These are phyloP conservation scores for Dilophus febrilis DNA, from an alignment of 2,888 invertebrate species.

Conservation along the genomic window DNA sequence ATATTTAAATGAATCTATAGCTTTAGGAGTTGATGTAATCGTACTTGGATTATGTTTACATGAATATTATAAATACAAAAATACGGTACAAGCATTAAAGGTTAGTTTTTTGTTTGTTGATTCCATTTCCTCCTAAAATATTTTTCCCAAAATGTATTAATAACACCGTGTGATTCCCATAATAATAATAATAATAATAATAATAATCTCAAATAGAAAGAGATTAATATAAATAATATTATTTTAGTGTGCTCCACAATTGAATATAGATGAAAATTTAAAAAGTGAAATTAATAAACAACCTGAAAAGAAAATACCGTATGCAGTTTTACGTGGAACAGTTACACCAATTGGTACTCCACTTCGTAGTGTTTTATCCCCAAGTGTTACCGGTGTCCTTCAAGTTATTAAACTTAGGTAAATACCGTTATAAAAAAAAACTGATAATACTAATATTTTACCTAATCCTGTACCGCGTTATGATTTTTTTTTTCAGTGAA, in stretches of 20 bases:
- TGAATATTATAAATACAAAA: conserved; percentile 58
- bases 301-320: conserved; percentile 48
- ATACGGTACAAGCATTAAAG: conserved; percentile 50
- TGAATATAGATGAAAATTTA: conserved; percentile 19
- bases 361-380: conserved; percentile 55
- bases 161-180: no score
- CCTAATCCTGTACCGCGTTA: not conserved
- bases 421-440: not conserved
- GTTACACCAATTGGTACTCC: conserved; percentile 61
- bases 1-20: conserved; percentile 38
- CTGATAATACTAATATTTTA: no score
- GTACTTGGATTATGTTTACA: conserved; percentile 56
- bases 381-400: conserved; percentile 56
- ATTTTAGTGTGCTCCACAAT: conserved; percentile 37
- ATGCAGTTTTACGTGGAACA: conserved; percentile 57
- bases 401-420: conserved; percentile 51
- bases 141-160: no score
- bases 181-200: no score
- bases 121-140: no score
- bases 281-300: not conserved
- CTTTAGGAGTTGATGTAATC: conserved; percentile 55
- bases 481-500: conserved; percentile 35
- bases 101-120: no score
- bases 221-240: not conserved
- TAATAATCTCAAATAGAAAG: not conserved